Percentiles rank a stretch among this genome's conserved stretches.
These are phyloP conservation scores for Lepidonotus clava DNA, from an alignment of 2,888 invertebrate species.

Conservation along the genomic window DNA sequence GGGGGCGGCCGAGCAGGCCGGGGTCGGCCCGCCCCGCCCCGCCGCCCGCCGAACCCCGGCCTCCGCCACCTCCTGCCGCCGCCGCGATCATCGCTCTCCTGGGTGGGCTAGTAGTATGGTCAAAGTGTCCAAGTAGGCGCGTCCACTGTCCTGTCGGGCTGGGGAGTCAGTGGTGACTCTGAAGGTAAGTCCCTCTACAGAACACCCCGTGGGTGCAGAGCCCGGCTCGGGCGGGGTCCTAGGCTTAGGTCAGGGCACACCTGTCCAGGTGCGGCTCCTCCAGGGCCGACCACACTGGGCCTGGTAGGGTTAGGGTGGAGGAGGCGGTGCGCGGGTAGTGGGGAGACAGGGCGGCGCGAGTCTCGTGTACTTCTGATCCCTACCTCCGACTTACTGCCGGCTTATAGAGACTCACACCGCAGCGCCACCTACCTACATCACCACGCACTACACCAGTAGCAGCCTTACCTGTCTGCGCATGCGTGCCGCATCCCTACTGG, in stretches of 20 bases:
- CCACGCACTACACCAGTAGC: neutral
- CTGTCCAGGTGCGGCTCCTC: neutral
- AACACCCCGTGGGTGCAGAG: too few relatives aligned
- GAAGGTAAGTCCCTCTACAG: neutral
- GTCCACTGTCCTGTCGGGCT: too few relatives aligned
- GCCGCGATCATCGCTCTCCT: neutral
- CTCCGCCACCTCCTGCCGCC: neutral
- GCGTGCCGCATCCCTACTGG: neutral
- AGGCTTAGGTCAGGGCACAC: neutral
- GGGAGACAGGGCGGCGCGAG: neutral
- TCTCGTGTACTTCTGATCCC: neutral
- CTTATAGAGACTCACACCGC: conserved; percentile 23
- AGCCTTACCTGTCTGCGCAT: neutral
- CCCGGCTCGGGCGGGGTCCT: too few relatives aligned
- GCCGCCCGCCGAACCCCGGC: neutral
- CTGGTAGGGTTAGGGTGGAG: neutral
- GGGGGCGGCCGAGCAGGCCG: neutral
- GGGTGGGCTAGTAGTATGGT: neutral
- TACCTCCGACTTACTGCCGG: neutral
- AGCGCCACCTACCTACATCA: neutral
- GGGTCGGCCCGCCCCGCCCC: neutral
- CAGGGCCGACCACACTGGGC: too few relatives aligned
- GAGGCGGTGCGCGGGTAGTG: neutral
- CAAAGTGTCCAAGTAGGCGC: neutral
- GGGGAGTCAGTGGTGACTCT: neutral